A percentile compares a stretch with the other conserved stretches of the same genome.
Conservation (phyloP, 2,113 vertebrate genomes). For the Plecturocebus donacophilus region DNA sequence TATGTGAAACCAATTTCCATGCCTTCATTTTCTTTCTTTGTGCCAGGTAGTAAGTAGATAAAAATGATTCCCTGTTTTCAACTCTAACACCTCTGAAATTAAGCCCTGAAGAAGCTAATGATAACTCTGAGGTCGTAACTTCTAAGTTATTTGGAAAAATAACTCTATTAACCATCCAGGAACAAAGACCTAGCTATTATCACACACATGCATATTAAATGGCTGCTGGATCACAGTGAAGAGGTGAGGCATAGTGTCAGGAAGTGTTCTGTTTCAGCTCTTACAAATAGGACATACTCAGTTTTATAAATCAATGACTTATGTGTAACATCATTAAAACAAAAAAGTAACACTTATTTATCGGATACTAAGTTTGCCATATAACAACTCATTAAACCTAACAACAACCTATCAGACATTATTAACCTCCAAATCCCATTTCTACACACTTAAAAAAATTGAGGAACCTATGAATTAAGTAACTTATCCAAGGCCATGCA, state of each 20-base stretch:
- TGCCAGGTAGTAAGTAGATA: constrained; percentile 12
- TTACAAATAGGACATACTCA: background rate
- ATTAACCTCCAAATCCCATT: background rate
- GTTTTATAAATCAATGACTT: background rate
- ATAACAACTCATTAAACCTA: background rate
- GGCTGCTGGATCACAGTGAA: background rate
- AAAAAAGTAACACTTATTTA: background rate
- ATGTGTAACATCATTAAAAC: background rate
- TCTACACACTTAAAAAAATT: background rate
- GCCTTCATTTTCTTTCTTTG: background rate
- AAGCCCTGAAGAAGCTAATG: constrained; percentile 15
- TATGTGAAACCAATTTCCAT: constrained; percentile 21
- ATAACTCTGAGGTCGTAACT: background rate
- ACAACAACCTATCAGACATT: background rate
- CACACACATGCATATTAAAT: background rate
- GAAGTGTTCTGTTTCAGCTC: background rate
- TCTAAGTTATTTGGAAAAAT: constrained; percentile 8
- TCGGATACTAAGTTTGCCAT: background rate
- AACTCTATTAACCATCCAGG: background rate
- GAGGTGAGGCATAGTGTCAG: background rate
- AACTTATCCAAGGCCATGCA: background rate
- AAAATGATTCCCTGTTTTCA: constrained; percentile 33
- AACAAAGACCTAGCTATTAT: background rate
- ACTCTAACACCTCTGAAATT: constrained; percentile 36
- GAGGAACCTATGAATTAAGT: background rate